Conservation (phyloP, 2,113 vertebrate species). For the Varanus salvator region DNA sequence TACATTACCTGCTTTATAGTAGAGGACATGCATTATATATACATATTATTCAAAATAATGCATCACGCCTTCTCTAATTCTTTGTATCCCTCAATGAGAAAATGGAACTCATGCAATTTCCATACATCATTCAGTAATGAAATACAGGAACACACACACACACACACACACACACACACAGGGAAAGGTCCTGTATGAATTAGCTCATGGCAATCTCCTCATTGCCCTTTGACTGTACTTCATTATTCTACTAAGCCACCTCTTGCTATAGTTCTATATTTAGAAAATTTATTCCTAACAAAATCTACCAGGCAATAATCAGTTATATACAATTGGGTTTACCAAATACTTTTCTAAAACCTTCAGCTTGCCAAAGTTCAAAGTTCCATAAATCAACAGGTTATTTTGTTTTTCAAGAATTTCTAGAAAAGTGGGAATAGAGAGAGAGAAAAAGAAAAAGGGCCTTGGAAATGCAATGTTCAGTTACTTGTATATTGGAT, state of each 20-base stretch:
- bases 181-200: not conserved
- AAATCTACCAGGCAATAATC: not conserved
- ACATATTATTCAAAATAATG: not conserved
- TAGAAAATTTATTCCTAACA: not conserved
- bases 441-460: not conserved
- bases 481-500: not conserved
- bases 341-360: not conserved
- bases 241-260: not conserved
- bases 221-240: not conserved
- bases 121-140: not conserved
- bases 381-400: not conserved
- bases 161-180: not conserved
- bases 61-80: not conserved
- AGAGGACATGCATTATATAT: not conserved
- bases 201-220: not conserved
- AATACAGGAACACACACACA: not conserved
- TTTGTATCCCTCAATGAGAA: not conserved
- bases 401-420: not conserved
- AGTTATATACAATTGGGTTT: not conserved
- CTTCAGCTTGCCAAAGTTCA: not conserved
- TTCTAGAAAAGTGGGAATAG: not conserved
- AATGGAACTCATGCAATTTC: constrained; percentile 3
- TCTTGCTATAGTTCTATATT: not conserved
- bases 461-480: not conserved
- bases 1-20: constrained; percentile 11